Conservation (phyloP, 2,113 vertebrate species). For the Corapipo altera region DNA sequence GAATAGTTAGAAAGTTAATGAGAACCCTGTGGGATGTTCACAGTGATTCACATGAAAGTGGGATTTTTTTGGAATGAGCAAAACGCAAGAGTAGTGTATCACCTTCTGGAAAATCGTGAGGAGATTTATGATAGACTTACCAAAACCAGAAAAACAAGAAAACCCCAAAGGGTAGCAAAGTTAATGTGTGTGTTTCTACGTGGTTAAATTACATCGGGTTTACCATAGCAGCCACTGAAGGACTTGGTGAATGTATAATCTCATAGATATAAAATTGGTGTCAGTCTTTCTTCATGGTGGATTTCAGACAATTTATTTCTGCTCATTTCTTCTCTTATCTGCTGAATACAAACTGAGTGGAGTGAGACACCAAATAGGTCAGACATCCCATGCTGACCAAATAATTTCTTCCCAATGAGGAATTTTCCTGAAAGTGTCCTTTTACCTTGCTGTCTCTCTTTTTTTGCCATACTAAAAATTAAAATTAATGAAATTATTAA, state of each 20-base stretch:
- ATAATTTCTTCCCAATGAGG: background rate
- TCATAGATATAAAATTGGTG: background rate
- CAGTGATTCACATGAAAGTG: background rate
- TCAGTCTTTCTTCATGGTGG: background rate
- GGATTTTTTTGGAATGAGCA: background rate
- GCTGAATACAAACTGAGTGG: background rate
- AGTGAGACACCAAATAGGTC: background rate
- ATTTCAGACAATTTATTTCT: background rate
- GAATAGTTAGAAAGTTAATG: background rate
- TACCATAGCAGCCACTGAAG: background rate
- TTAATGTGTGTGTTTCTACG: background rate
- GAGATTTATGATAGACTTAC: background rate
- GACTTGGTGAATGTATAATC: background rate
- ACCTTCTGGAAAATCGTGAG: background rate
- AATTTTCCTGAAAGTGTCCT: background rate
- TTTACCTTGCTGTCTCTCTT: background rate
- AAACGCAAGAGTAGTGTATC: background rate
- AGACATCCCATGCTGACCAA: background rate
- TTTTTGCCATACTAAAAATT: background rate
- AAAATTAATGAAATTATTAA: background rate
- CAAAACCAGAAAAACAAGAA: background rate
- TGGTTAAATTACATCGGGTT: background rate
- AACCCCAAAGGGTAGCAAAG: background rate
- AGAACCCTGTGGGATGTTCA: background rate
- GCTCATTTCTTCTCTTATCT: background rate